Percentiles rank a stretch among this genome's conserved stretches.
Conservation (phyloP, 2,113 vertebrate species). For the Saccopteryx leptura region DNA sequence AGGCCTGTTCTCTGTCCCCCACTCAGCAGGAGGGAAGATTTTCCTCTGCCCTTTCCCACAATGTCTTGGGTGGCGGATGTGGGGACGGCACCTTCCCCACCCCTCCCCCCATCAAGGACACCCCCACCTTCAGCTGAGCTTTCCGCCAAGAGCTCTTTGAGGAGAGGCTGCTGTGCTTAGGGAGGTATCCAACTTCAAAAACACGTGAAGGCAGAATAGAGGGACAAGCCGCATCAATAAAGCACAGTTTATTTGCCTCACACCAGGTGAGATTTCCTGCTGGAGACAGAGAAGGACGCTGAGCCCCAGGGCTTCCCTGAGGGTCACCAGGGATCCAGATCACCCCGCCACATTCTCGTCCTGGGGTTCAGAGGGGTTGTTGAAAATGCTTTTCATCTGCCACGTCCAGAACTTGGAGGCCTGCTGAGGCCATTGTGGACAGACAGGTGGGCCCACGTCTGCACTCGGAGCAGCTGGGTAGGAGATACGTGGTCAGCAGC, state of each 20-base stretch:
- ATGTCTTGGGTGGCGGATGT: fast-evolving
- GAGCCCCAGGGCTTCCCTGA: background rate
- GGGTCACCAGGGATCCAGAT: fast-evolving
- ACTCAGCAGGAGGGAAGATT: too few relatives aligned
- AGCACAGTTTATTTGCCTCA: background rate
- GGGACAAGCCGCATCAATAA: fast-evolving
- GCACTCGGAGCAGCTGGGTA: background rate
- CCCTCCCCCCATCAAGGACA: too few relatives aligned
- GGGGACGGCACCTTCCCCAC: background rate
- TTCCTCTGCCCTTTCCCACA: background rate
- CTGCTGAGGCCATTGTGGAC: fast-evolving
- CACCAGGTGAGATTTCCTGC: fast-evolving
- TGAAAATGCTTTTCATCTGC: fast-evolving
- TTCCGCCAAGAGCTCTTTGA: fast-evolving
- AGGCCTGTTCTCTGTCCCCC: fast-evolving
- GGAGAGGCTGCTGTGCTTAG: background rate
- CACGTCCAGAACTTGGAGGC: fast-evolving
- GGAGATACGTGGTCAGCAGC: background rate
- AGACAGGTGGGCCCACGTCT: fast-evolving
- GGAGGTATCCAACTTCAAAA: background rate
- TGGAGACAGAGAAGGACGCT: too few relatives aligned
- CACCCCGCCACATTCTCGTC: fast-evolving
- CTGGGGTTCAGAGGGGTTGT: background rate
- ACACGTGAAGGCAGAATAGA: fast-evolving
- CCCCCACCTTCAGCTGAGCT: background rate